These are phyloP conservation scores for Cathartes aura DNA, from an alignment of 2,113 vertebrate genomes.

Conservation along the genomic window DNA sequence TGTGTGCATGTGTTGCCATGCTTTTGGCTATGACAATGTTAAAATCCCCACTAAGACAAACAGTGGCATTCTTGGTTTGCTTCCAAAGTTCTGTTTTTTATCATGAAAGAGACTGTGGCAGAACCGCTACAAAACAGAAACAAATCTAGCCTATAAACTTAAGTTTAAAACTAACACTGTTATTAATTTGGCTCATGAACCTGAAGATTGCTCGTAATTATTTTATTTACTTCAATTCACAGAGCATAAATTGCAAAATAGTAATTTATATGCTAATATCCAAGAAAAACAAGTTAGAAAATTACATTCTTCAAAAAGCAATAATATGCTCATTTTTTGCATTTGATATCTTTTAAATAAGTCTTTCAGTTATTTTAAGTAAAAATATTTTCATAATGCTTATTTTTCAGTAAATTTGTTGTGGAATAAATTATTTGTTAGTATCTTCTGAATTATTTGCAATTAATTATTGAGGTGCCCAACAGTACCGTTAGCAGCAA, in stretches of 20 bases:
- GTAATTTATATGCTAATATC: constrained; percentile 61
- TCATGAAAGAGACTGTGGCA: constrained; percentile 31
- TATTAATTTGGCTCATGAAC: not conserved
- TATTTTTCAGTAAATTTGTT: not conserved
- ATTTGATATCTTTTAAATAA: constrained; percentile 7
- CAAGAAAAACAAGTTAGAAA: constrained; percentile 12
- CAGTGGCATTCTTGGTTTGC: constrained; percentile 54
- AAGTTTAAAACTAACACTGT: not conserved
- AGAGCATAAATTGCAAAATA: constrained; percentile 1
- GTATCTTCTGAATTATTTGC: not conserved
- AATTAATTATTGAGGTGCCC: not conserved
- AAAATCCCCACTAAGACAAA: constrained; percentile 17
- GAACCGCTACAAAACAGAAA: not conserved
- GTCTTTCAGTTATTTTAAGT: not conserved
- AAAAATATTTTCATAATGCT: not conserved
- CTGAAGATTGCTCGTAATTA: constrained; percentile 39
- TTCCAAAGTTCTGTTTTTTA: constrained; percentile 38
- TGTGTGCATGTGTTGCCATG: not conserved
- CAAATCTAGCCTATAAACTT: not conserved
- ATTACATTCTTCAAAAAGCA: not conserved
- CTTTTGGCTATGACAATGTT: not conserved
- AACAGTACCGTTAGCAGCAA: not conserved
- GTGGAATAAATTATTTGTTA: not conserved
- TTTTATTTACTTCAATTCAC: constrained; percentile 60
- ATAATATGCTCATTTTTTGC: not conserved